Base-by-base conservation (phyloP, 37 sponge, comb jelly and placozoan genomes). In the Hormiphora californensis region DNA sequence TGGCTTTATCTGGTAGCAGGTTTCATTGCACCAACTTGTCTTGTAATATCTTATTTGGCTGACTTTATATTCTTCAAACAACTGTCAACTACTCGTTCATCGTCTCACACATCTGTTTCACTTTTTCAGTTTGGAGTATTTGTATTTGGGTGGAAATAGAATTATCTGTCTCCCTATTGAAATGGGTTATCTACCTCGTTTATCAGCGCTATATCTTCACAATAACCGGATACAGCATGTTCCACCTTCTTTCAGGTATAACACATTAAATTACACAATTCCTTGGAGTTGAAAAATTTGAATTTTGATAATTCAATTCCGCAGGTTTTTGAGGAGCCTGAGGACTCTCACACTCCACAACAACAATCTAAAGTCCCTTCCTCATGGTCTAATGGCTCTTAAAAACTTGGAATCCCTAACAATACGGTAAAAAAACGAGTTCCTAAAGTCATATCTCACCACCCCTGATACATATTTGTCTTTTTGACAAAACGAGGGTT, bases 181-280 rank as follows among this genome's bases (percentile, higher is more conserved):
- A 17, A 40, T 73, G 81, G 81, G 81, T 9, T 73, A 35, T 49
- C 81, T 73, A 3, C 81, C 81, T 8, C 81, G 81, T 19, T 49
- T 73, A 1, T 73, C 81, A 40, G 81, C 81, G 5, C 81, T 73
- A 11, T 73, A 73, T 39, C 81, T 73, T 7, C 81, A 73, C 81
- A 73, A 73, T 30, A 73, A 73, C 81, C 41, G 27, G 4, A 44
- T 73, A n/a, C 25, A 35, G 4, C 40, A 73, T 30, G 43, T 73
- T 2, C 81, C 81, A 8, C 4, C 81, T 4, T 43, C 35, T 15
- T 73, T 73, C 46, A 73, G 81, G 81, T 73, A 49, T 17, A 9
- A n/a, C n/a, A n/a, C n/a, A n/a, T n/a, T n/a, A n/a, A n/a, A n/a
- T n/a, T n/a, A n/a, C n/a, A n/a, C n/a, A n/a, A n/a, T n/a, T n/a